Percentiles rank a stretch among this genome's conserved stretches.
Conservation (phyloP, 2,888 invertebrate species). For the Anagyrus pseudococci region DNA sequence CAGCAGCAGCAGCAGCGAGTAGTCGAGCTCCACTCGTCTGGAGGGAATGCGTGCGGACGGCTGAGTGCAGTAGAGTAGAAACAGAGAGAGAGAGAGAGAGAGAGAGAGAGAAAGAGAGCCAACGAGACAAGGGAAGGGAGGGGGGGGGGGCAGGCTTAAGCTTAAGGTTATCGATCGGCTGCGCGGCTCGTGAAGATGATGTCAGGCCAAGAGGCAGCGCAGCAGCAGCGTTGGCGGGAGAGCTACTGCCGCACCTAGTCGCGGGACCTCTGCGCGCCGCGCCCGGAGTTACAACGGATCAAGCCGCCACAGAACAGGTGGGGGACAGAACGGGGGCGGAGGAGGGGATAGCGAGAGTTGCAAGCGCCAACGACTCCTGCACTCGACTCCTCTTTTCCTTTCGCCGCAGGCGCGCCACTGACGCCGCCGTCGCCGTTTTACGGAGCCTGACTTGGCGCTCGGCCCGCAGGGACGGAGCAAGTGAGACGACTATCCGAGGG, state of each 20-base stretch:
- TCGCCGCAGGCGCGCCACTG: too few species aligned
- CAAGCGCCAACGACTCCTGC: too few species aligned
- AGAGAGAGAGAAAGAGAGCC: too few species aligned
- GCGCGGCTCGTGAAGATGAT: not conserved
- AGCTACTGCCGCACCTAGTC: slow-evolving; percentile 13
- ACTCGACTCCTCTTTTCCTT: not conserved
- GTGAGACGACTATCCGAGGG: too few species aligned
- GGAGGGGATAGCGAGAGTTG: not conserved
- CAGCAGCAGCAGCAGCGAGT: not conserved
- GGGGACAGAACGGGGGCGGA: not conserved
- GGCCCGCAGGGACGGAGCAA: too few species aligned
- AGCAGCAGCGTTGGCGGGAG: not conserved
- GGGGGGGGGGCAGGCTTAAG: not conserved
- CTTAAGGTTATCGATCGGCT: not conserved
- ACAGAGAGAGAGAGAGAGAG: too few species aligned
- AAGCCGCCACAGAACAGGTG: slow-evolving; percentile 9
- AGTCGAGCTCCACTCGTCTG: not conserved
- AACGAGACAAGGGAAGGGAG: too few species aligned
- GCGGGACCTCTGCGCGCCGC: not conserved
- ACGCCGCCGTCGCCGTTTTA: too few species aligned
- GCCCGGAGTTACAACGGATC: not conserved
- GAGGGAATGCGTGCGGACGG: not conserved
- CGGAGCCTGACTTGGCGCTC: too few species aligned
- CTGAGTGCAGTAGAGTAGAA: too few species aligned
- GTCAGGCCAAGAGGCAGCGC: slow-evolving; percentile 9